These are phyloP conservation scores for Hippolais icterina DNA, from an alignment of 2,113 vertebrate genomes.

Conservation along the genomic window DNA sequence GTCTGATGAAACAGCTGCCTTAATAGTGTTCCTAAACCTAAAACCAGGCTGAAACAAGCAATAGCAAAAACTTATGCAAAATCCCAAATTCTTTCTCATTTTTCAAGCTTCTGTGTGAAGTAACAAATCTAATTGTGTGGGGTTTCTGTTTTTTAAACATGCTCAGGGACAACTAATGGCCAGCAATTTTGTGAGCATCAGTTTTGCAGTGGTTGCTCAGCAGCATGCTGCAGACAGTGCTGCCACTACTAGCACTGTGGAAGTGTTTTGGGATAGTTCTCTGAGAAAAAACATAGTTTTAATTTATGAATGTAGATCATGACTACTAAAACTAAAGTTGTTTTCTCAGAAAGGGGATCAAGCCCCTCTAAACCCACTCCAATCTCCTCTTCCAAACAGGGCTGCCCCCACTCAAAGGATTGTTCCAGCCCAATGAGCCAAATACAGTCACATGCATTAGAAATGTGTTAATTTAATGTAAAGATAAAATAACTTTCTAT, in stretches of 20 bases:
- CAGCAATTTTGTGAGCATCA: not conserved
- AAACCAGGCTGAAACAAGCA: not conserved
- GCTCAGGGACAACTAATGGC: not conserved
- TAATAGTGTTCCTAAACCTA: not conserved
- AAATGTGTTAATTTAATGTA: not conserved
- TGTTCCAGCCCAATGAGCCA: not conserved
- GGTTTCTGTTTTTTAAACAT: not conserved
- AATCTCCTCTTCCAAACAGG: not conserved
- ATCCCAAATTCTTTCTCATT: not conserved
- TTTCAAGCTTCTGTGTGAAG: not conserved
- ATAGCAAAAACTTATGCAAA: not conserved
- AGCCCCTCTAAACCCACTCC: accelerated
- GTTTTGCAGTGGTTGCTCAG: not conserved
- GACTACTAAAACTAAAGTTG: not conserved
- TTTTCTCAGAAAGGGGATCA: accelerated
- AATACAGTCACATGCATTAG: not conserved
- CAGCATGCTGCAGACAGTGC: not conserved
- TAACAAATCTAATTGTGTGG: not conserved
- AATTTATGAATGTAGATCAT: not conserved
- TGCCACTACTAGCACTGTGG: not conserved
- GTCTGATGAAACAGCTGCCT: not conserved
- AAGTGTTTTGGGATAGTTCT: not conserved
- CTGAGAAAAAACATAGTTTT: not conserved
- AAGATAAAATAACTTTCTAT: not conserved
- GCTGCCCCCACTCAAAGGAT: not conserved